A percentile compares a stretch with the other conserved stretches of the same genome.
Evolutionary conservation across 2,797 vertebrate species (phyloP).

Genomic region (Dromococcyx pavoninus): DNA sequence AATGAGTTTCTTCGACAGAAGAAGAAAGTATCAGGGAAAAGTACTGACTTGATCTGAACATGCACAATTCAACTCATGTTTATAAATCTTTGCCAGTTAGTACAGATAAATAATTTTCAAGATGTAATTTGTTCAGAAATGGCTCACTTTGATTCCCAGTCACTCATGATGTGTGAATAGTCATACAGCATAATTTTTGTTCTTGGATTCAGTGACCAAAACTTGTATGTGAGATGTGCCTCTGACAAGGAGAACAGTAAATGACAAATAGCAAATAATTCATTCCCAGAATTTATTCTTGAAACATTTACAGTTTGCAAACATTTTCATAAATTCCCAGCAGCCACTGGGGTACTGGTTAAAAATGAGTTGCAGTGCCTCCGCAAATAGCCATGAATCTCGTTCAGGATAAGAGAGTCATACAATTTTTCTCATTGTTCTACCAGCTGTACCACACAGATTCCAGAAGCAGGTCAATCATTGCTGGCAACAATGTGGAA

Average conservation of each 20-base stretch:
- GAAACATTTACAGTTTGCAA: constrained; percentile 35
- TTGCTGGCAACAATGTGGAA: background rate
- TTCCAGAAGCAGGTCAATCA: background rate
- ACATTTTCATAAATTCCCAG: constrained; percentile 38
- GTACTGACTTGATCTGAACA: background rate
- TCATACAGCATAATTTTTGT: constrained; percentile 18
- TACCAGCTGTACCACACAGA: background rate
- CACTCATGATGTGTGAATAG: background rate
- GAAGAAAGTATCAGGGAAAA: constrained; percentile 22
- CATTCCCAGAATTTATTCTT: background rate
- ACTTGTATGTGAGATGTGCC: background rate
- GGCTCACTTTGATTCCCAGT: constrained; percentile 10
- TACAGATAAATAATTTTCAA: constrained; percentile 39
- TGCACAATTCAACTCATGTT: constrained; percentile 6
- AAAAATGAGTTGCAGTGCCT: background rate
- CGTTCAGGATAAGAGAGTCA: background rate
- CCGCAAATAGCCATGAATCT: background rate
- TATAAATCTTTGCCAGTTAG: constrained; percentile 30
- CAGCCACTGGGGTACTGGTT: background rate
- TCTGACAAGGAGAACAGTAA: background rate
- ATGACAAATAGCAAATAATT: constrained; percentile 41
- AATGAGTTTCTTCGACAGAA: background rate
- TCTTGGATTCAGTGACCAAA: background rate
- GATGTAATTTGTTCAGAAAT: constrained; percentile 43
- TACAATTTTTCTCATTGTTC: constrained; percentile 23